Evolutionary conservation across 2,797 vertebrate species (phyloP), one percentile per base, ranked within the genome.

Genomic region (Catostomus latipinnis): DNA sequence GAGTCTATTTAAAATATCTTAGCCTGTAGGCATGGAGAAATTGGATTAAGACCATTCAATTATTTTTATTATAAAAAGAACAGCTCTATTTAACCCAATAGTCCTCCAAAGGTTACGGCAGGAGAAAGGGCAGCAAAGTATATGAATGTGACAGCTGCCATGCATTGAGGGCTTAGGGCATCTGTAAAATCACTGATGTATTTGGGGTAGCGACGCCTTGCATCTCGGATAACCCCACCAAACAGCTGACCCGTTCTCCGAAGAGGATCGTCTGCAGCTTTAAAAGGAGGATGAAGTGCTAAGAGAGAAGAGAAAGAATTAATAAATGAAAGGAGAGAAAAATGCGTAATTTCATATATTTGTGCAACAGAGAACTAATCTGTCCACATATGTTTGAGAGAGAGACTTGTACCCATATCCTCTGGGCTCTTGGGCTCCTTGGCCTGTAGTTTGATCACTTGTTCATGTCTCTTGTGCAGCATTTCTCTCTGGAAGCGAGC

Each of bases 101-200:
- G 92, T 7, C 98, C 98, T 82, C 98, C 98, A 0, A 99, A 99
- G 7, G 98, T 99, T 86, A 99, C 97, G 86, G 97, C 98, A 0
- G 98, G 98, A 0, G 97, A 99, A 43, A 99, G 94, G 0, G 97
- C 97, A 0, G 98, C 98, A 0, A 99, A 99, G 92, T 99, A 99
- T 93, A 99, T 99, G 84, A 99, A 99, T 90, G 99, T 97, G 22
- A 98, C 92, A 0, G 97, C 96, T 0, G 98, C 97, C 61, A 98
- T 93, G 90, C 97, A 98, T 90, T 99, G 98, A 0, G 95, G 94
- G 91, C 96, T 93, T 9, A 99, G 93, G 0, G 96, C 96, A 0
- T 99, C 97, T 1, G 92, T 95, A 90, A 99, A 97, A 92, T 99
- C 97, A 0, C 97, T 98, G 88, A 97, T 57, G 88, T 99, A 99